Evolutionary conservation across 2,797 vertebrate species (phyloP).

Genomic region (Liasis olivaceus): DNA sequence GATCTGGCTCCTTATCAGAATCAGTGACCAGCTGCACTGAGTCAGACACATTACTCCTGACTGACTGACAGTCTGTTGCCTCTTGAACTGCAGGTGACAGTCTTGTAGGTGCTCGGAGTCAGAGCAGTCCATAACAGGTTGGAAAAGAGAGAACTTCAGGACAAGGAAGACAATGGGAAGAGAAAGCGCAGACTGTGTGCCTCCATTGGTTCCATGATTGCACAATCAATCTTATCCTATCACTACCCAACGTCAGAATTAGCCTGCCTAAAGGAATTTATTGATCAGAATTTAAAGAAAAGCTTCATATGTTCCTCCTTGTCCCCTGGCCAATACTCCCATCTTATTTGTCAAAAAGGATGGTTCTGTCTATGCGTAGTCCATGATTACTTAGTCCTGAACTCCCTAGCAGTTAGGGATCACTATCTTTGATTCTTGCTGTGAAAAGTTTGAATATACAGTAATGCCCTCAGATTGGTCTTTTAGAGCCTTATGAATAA

Average conservation of each 20-base stretch:
- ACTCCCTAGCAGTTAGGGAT: background rate
- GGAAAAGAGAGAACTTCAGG: background rate
- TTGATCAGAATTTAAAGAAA: background rate
- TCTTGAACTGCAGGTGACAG: background rate
- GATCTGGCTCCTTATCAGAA: background rate
- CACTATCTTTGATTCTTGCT: background rate
- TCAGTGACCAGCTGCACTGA: background rate
- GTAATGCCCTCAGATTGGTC: background rate
- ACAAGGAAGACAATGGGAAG: background rate
- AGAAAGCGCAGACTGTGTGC: background rate
- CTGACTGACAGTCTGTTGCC: background rate
- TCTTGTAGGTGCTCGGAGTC: background rate
- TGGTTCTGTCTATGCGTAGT: background rate
- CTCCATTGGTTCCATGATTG: background rate
- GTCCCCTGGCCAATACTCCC: background rate
- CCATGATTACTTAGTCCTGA: background rate
- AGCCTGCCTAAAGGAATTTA: background rate
- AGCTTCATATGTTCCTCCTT: background rate
- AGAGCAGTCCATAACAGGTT: background rate
- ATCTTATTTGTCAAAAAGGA: background rate
- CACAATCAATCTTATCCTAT: background rate
- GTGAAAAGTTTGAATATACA: background rate
- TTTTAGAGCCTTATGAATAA: background rate
- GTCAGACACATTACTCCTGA: background rate
- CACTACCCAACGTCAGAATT: background rate